Base-by-base conservation (phyloP, 2,113 vertebrate species). In the Vicugna pacos region DNA sequence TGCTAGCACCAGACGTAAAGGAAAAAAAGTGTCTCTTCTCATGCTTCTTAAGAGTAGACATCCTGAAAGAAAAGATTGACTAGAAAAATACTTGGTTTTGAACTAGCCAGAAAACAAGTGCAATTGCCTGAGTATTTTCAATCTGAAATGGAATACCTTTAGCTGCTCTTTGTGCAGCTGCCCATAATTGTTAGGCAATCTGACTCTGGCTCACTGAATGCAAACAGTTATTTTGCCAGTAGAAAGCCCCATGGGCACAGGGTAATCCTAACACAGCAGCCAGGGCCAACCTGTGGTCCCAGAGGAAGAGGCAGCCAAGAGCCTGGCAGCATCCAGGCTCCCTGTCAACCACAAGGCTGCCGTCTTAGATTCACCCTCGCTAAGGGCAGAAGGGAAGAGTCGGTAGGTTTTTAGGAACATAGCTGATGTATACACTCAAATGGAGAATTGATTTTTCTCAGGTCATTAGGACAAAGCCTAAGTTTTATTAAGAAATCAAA, bases 161-260 rank as follows among this genome's bases (percentile, higher is more conserved):
- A 85, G 60, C 35, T 81, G 6, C 30, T 82, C 38, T 96, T 96
- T 85, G 60, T 84, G 94, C 85, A 96, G 72, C 91, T 96, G 65
- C 30, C 32, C 42, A 38, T 94, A 94, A 96, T 79, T 97, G 76
- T 62, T 84, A 88, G 95, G 91, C 92, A 95, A 93, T 65, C 60
- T 94, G 48, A 95, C 19, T 88, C 62, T 73, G 60, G 35, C 48
- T 95, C 81, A 93, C 11, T 93, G 88, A 94, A 52, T 84, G 50
- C 72, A 94, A 91, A 67, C 13, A 70, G 70, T 98, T 98, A 97
- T 20, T 86, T 89, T 93, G 84, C 69, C 93, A 92, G 6, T n/a
- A 56, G 38, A 72, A 91, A 93, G 22, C 14, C 75, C 16, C 13
- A 1, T 14, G 76, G 65, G 42, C n/a, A 73, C 46, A 52, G 4